phyloP scores from a whole-genome alignment of 2,113 vertebrate species.

The Globicephala melas region DNA sequence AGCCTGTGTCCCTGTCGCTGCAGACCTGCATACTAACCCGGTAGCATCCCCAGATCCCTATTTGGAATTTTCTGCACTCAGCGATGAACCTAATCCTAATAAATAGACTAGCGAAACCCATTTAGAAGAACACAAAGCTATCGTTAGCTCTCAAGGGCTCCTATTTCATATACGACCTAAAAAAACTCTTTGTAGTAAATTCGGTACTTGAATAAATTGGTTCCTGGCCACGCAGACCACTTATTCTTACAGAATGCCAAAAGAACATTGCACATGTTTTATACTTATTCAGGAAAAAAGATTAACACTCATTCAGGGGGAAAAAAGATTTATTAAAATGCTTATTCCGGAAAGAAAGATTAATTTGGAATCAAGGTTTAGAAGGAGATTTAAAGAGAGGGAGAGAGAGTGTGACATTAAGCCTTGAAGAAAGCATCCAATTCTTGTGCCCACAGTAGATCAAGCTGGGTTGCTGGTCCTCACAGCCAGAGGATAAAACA shows the following conservation, averaged over 20 bases:
- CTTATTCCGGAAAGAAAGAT: constrained; percentile 16
- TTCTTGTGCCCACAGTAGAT: not conserved
- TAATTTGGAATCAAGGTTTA: constrained; percentile 36
- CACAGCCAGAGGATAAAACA: not conserved
- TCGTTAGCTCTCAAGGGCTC: not conserved
- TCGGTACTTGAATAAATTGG: constrained; percentile 34
- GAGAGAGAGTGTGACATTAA: not conserved
- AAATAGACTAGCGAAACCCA: not conserved
- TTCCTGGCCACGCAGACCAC: constrained; percentile 15
- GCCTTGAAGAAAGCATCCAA: not conserved
- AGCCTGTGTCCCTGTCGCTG: not conserved
- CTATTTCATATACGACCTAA: not conserved
- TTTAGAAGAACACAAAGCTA: not conserved
- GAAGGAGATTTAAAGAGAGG: not conserved
- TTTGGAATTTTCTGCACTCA: not conserved
- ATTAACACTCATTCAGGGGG: constrained; percentile 23
- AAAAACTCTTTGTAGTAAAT: constrained; percentile 27
- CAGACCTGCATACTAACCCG: not conserved
- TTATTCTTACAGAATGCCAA: constrained; percentile 33
- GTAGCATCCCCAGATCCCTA: not conserved
- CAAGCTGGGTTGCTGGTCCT: not conserved
- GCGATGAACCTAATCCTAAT: not conserved
- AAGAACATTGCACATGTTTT: constrained; percentile 33
- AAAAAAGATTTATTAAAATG: constrained; percentile 32
- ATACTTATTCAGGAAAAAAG: constrained; percentile 26